Conservation (phyloP, 2,797 vertebrate species). For the Argyrosomus regius region DNA sequence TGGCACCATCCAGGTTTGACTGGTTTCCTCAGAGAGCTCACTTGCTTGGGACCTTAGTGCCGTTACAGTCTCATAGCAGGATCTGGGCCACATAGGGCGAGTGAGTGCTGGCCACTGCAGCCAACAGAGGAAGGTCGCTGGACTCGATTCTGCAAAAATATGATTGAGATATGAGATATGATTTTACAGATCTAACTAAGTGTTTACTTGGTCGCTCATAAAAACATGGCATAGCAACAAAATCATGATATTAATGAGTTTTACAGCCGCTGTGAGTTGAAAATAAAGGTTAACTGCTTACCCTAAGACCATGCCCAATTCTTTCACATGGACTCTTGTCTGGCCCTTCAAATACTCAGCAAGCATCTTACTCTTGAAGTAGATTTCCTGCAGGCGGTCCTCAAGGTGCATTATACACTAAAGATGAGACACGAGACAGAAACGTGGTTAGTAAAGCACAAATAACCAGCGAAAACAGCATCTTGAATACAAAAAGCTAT, state of each 20-base stretch:
- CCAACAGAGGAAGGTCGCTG: conserved; percentile 96
- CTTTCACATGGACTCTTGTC: conserved; percentile 98
- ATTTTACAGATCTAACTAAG: background rate
- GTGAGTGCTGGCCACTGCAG: conserved; percentile 97
- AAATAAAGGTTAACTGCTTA: conserved; percentile 74
- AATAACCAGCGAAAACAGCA: background rate
- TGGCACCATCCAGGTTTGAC: conserved; percentile 22
- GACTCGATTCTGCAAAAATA: conserved; percentile 93
- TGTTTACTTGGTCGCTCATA: too few relatives aligned
- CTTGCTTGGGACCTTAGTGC: conserved; percentile 9
- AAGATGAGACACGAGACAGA: conserved; percentile 7
- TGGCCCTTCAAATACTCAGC: conserved; percentile 98
- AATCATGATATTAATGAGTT: too few relatives aligned
- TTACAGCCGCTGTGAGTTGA: background rate
- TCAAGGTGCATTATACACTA: conserved; percentile 99
- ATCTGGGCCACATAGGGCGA: conserved; percentile 99
- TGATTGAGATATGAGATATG: background rate
- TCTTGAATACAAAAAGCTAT: background rate
- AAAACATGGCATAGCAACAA: too few relatives aligned
- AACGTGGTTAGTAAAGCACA: background rate
- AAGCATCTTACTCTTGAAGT: conserved; percentile 99
- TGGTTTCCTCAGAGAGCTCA: conserved; percentile 23
- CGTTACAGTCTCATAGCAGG: conserved; percentile 87
- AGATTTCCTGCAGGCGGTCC: conserved; percentile 97
- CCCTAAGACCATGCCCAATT: conserved; percentile 96